These are phyloP conservation scores for Drosophila rufa DNA, from an alignment of 1,140 invertebrate genomes.

Conservation along the genomic window DNA sequence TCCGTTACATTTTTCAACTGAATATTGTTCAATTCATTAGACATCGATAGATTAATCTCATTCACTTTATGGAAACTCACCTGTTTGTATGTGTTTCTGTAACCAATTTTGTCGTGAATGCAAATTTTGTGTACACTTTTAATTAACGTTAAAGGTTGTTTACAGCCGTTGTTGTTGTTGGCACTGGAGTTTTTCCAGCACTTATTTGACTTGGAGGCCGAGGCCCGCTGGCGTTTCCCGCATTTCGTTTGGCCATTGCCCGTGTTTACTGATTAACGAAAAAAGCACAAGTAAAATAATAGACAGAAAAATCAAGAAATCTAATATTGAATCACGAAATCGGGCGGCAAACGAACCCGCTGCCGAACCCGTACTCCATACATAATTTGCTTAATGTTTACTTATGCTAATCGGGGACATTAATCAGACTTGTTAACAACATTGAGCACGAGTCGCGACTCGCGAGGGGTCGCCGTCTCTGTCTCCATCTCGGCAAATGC, in stretches of 20 bases:
- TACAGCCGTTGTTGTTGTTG: conserved; percentile 41
- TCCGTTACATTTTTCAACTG: not conserved
- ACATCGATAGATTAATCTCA: not conserved
- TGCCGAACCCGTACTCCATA: conserved; percentile 39
- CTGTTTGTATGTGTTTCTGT: conserved; percentile 42
- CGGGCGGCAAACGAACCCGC: conserved; percentile 36
- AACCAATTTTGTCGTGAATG: conserved; percentile 78
- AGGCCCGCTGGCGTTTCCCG: conserved; percentile 28
- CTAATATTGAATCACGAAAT: conserved; percentile 73
- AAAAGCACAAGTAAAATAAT: conserved; percentile 45
- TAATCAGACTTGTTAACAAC: conserved; percentile 78
- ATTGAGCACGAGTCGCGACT: conserved; percentile 53
- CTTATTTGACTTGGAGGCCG: conserved; percentile 55
- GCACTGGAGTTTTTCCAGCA: conserved; percentile 55
- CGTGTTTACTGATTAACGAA: conserved; percentile 54
- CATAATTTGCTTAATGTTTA: conserved; percentile 77
- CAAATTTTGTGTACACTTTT: conserved; percentile 77
- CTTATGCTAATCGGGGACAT: conserved; percentile 77
- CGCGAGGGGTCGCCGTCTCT: conserved; percentile 27
- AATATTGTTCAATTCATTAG: not conserved
- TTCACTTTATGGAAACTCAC: not conserved
- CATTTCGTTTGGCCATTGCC: conserved; percentile 32
- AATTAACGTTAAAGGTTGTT: conserved; percentile 71
- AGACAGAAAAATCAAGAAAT: conserved; percentile 49
- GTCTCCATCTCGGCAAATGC: conserved; percentile 29